Evolutionary conservation across 2,797 vertebrate species (phyloP).

Genomic region (Morus bassanus): DNA sequence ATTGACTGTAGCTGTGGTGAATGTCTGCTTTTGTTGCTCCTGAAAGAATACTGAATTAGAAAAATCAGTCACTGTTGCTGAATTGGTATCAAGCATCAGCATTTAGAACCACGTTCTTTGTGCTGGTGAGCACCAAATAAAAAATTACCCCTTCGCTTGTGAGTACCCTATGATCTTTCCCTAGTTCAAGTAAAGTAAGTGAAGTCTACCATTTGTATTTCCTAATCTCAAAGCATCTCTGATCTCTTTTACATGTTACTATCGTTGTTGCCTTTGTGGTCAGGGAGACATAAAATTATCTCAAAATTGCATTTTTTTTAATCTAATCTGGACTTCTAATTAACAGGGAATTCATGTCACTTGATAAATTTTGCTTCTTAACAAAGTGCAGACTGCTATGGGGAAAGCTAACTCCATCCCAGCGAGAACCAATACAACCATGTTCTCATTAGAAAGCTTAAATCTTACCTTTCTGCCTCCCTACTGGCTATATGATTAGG

Average conservation of each 20-base stretch:
- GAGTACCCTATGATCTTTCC: background rate
- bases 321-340: background rate
- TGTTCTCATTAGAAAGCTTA: background rate
- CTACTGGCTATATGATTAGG: background rate
- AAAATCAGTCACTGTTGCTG: background rate
- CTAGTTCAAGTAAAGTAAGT: background rate
- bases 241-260: background rate
- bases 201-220: background rate
- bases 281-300: background rate
- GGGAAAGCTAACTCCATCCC: background rate
- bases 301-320: background rate
- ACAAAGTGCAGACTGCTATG: background rate
- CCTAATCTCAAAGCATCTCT: background rate
- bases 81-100: background rate
- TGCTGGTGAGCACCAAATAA: background rate
- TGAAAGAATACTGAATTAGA: background rate
- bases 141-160: background rate
- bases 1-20: background rate
- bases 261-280: background rate
- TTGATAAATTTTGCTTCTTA: background rate
- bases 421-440: background rate
- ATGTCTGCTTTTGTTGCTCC: background rate
- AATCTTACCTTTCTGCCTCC: background rate
- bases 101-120: background rate
- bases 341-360: background rate